A percentile compares a stretch with the other conserved stretches of the same genome.
These are phyloP conservation scores for Apodemus agrarius DNA, from an alignment of 2,797 vertebrate species.

Conservation along the genomic window DNA sequence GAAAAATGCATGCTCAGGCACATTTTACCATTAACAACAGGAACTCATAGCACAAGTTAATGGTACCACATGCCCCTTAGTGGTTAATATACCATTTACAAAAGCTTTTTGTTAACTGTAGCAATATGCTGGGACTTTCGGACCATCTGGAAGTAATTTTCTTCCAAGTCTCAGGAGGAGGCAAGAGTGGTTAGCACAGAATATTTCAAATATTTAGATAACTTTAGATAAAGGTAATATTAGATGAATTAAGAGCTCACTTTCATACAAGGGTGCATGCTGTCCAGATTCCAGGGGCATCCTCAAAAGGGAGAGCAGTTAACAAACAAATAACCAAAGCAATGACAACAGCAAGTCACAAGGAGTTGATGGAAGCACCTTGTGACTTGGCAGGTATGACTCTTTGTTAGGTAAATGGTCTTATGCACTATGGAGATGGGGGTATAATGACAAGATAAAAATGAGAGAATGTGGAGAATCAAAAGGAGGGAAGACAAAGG, in stretches of 20 bases:
- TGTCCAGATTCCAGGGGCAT: not conserved
- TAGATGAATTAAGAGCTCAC: slow-evolving; percentile 29
- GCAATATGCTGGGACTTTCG: slow-evolving; percentile 73
- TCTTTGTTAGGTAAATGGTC: not conserved
- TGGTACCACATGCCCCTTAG: slow-evolving; percentile 73
- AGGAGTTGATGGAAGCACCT: not conserved
- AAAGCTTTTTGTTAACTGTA: slow-evolving; percentile 81
- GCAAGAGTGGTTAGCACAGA: slow-evolving; percentile 71
- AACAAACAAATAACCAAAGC: not conserved
- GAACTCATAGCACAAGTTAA: slow-evolving; percentile 78
- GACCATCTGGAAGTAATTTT: slow-evolving; percentile 81
- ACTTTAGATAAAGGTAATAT: slow-evolving; percentile 62
- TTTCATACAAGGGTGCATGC: not conserved
- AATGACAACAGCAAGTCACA: not conserved
- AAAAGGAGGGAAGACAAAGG: accelerated
- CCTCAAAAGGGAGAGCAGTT: not conserved
- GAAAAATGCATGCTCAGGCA: slow-evolving; percentile 64
- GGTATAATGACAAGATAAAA: not conserved
- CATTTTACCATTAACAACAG: slow-evolving; percentile 64
- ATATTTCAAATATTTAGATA: slow-evolving; percentile 80
- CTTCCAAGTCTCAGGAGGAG: slow-evolving; percentile 74
- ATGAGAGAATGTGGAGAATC: not conserved
- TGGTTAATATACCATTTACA: slow-evolving; percentile 82
- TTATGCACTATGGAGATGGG: not conserved
- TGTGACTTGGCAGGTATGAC: not conserved